Base-by-base conservation (phyloP, 2,888 invertebrate genomes). In the Heteromurus nitidus region DNA sequence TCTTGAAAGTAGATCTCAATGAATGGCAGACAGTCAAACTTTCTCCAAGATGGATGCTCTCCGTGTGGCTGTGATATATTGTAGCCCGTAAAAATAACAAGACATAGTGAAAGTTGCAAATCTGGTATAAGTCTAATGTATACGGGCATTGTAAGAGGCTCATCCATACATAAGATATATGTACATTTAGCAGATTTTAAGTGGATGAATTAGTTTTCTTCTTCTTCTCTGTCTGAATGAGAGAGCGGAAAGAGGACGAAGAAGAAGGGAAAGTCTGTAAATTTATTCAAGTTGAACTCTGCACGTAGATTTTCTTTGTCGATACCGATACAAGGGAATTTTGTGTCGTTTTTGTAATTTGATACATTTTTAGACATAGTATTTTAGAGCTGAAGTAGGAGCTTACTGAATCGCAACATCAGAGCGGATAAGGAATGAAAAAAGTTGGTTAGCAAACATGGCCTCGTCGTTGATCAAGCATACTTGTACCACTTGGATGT, bases 151-250 rank as follows among this genome's bases (percentile, higher is more conserved):
- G n/a, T n/a, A 18, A 18, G 36, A 36, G 13, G 7, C 36, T 36
- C 5, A 36, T 36, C n/a, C n/a, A n/a, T n/a, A n/a, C n/a, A n/a
- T n/a, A n/a, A n/a, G 36, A 36, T 24, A 50, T 24, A 64, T 50
- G 22, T 31, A 50, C 62, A 1, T 18, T 1, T 36, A 30, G 22
- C 3, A 62, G 44, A 47, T n/a, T 64, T 73, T 36, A 36, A 62
- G 62, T 36, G 36, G 50, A 64, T 73, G 64, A 73, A 73, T 72
- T 72, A 72, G 72, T 60, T 72, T 62, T 64, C 16, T 50, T 36
- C 31, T 36, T 26, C 24, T 13, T 55, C 22, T 50, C 50, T 50
- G 30, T 22, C 50, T 24, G 9, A 36, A 44, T 18, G 22, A 11
- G 22, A 55, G 30, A 18, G 16, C 24, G 9, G 24, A n/a, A 55